Evolutionary conservation across 2,888 invertebrate species (phyloP), one percentile per base, ranked within the genome.

Genomic region (Hanleya hanleyi): DNA sequence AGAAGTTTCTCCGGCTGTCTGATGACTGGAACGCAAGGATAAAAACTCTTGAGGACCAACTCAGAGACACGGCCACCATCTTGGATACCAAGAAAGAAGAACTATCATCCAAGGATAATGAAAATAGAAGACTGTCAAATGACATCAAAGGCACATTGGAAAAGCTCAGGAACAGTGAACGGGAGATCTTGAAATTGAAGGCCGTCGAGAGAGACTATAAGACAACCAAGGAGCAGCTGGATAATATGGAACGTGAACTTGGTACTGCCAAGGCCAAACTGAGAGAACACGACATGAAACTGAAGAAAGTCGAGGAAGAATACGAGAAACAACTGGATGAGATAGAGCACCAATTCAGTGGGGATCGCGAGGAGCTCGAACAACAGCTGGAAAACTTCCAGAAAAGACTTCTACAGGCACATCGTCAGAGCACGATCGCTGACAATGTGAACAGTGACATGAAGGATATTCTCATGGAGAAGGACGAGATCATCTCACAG

Each of bases 401-500:
- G 51, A 93, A 92, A 57, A 93, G 94, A n/a, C 91, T 96, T 73
- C 94, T 96, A 86, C 93, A 94, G 84, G 95, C 94, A 76, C 95
- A 96, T 87, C 94, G 94, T 80, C 95, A 96, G 90, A 80, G 83
- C 6, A 80, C 76, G 26, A 81, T 86, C 77, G 80, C 84, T 33
- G 86, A 88, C 73, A 82, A 84, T n/a, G 77, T 87, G 37, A 83
- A 86, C 15, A 81, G 81, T 51, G 83, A 85, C 77, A 84, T 88
- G 77, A 84, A 86, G 18, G 83, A 85, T 37, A 95, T 94, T 79
- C 92, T 97, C 71, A 96, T 96, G 89, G 97, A 97, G 91, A 96
- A 96, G 90, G 97, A 97, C 57, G 92, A 97, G 81, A 92, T 95
- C 79, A 94, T 97, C 83, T 93, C 95, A 67, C 97, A 97, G 89